Conservation (phyloP, 2,797 vertebrate genomes). For the Xiphorhynchus erythropygius region DNA sequence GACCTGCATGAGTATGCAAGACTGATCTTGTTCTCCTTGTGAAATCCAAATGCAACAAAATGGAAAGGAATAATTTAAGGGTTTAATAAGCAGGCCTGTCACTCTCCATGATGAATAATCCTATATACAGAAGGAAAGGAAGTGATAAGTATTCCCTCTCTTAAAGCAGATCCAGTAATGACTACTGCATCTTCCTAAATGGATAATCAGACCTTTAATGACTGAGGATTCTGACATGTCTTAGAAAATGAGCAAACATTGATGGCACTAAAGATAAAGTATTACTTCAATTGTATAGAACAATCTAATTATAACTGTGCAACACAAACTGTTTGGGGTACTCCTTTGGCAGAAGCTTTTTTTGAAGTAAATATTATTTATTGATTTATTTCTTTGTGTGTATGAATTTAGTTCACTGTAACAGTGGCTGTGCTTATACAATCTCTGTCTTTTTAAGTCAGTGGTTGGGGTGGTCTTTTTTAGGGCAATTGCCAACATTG, state of each 20-base stretch:
- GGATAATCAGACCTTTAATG: neutral
- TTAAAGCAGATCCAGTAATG: neutral
- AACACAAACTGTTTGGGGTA: neutral
- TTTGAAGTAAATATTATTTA: neutral
- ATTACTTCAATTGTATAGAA: neutral
- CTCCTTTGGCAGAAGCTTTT: neutral
- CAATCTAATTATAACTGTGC: neutral
- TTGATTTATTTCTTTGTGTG: neutral
- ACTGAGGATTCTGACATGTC: neutral
- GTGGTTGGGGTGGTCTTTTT: neutral
- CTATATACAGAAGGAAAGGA: neutral
- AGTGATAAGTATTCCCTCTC: neutral
- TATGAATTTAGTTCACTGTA: neutral
- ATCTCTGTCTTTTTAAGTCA: neutral
- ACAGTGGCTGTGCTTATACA: neutral
- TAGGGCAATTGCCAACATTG: neutral
- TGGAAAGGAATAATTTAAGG: neutral
- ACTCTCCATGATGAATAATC: neutral
- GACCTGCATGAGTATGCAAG: neutral
- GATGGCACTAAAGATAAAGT: neutral
- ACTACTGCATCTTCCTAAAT: neutral
- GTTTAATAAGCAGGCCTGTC: neutral
- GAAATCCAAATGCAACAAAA: neutral
- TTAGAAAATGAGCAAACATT: neutral
- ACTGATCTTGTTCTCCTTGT: neutral